Conservation (phyloP, 1,140 invertebrate genomes). For the Leptopilina boulardi region DNA sequence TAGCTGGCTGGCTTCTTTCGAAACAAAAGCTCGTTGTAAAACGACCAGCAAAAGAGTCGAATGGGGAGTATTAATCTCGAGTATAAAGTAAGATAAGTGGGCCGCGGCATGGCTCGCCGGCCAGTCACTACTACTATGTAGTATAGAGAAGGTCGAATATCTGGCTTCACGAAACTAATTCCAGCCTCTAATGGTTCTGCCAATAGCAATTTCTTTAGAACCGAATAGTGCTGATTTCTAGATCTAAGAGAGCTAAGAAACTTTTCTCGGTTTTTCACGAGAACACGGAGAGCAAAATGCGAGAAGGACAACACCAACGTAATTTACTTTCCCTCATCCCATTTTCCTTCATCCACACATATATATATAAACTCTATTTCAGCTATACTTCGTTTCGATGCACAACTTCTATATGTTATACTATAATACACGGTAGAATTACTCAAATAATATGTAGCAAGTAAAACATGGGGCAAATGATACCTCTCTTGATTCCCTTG, state of each 20-base stretch:
- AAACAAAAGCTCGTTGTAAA: conserved; percentile 27
- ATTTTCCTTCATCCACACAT: background rate
- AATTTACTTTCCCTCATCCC: conserved; percentile 8
- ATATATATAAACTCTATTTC: background rate
- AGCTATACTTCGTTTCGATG: too few relatives aligned
- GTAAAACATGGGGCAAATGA: too few relatives aligned
- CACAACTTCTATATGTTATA: too few relatives aligned
- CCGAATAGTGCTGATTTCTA: conserved; percentile 55
- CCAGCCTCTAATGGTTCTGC: conserved; percentile 64
- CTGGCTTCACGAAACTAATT: conserved; percentile 63
- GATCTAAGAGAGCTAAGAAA: conserved; percentile 41
- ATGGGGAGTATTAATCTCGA: conserved; percentile 57
- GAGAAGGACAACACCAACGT: background rate
- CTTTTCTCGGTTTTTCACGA: conserved; percentile 32
- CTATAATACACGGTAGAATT: too few relatives aligned
- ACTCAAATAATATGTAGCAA: too few relatives aligned
- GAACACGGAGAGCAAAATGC: background rate
- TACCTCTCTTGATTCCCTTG: too few relatives aligned
- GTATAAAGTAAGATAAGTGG: conserved; percentile 64
- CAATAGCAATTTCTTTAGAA: conserved; percentile 64
- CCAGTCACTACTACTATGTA: conserved; percentile 14
- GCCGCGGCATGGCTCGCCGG: conserved; percentile 41
- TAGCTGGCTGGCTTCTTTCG: background rate
- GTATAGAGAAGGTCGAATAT: conserved; percentile 45
- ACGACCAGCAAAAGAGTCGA: conserved; percentile 24